A percentile compares a stretch with the other conserved stretches of the same genome.
These are phyloP conservation scores for Protodeltote pygarga DNA, from an alignment of 2,888 invertebrate genomes.

Conservation along the genomic window DNA sequence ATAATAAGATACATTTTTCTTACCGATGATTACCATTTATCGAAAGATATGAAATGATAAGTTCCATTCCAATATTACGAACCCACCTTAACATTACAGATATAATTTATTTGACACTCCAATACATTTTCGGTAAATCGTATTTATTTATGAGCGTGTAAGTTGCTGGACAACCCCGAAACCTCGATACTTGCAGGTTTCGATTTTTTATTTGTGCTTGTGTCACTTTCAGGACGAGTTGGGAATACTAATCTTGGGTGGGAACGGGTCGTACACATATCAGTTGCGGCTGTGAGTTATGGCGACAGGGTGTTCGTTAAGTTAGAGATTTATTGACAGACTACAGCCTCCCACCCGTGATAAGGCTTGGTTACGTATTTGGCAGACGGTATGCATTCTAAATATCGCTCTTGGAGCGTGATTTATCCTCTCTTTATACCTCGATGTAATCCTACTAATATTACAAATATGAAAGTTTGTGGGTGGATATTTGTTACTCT, in stretches of 20 bases:
- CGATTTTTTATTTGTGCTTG: conserved; percentile 33
- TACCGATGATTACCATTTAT: too few relatives aligned
- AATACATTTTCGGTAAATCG: conserved; percentile 25
- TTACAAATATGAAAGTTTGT: too few relatives aligned
- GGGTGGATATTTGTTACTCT: too few relatives aligned
- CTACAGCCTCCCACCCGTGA: conserved; percentile 11
- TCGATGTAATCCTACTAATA: too few relatives aligned
- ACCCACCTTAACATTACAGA: conserved; percentile 15
- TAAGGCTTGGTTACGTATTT: not conserved
- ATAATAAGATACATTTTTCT: too few relatives aligned
- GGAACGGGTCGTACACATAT: conserved; percentile 22
- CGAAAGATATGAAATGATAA: too few relatives aligned
- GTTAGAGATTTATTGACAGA: conserved; percentile 33
- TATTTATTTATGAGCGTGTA: conserved; percentile 23
- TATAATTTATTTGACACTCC: conserved; percentile 38
- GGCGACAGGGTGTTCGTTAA: conserved; percentile 25
- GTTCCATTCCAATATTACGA: conserved; percentile 7
- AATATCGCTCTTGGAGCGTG: too few relatives aligned
- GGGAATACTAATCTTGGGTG: conserved; percentile 41
- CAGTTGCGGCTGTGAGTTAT: conserved; percentile 35
- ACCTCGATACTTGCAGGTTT: conserved; percentile 52
- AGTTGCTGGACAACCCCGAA: conserved; percentile 52
- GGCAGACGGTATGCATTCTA: not conserved
- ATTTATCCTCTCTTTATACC: too few relatives aligned
- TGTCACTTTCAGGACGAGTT: conserved; percentile 26